Conservation (phyloP, 2,797 vertebrate species). For the Glossophaga mutica region DNA sequence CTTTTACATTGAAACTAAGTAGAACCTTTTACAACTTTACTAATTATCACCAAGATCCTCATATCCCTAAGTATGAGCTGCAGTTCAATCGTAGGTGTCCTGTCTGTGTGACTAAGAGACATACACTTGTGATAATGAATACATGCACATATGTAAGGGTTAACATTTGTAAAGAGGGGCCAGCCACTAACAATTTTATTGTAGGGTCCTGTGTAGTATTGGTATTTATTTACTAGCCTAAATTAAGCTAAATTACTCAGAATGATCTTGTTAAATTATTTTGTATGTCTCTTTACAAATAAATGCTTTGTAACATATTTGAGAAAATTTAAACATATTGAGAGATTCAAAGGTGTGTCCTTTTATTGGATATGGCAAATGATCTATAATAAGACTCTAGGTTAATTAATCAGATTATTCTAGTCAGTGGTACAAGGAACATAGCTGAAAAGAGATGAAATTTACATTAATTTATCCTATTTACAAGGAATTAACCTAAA, state of each 20-base stretch:
- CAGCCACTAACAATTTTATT: not conserved
- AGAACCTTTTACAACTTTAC: not conserved
- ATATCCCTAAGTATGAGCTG: not conserved
- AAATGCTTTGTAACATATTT: not conserved
- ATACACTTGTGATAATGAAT: not conserved
- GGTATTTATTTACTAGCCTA: slow-evolving; percentile 26
- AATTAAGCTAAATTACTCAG: not conserved
- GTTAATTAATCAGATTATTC: slow-evolving; percentile 60
- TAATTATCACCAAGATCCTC: not conserved
- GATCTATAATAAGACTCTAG: slow-evolving; percentile 30
- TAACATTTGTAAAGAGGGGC: not conserved
- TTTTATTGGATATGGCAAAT: slow-evolving; percentile 38
- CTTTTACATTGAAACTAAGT: not conserved
- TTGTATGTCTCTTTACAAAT: slow-evolving; percentile 30
- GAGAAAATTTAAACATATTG: not conserved
- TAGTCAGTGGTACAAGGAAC: not conserved
- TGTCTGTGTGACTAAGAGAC: not conserved
- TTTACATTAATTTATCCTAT: slow-evolving; percentile 12
- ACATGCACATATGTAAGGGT: not conserved
- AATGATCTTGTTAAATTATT: slow-evolving; percentile 8
- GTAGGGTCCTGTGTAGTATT: not conserved
- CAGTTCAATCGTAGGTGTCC: not conserved
- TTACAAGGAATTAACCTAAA: slow-evolving; percentile 10
- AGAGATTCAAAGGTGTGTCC: not conserved
- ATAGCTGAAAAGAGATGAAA: slow-evolving; percentile 22